A percentile compares a stretch with the other conserved stretches of the same genome.
Conservation (phyloP, 2,888 invertebrate genomes). For the Campopleginae sp. region DNA sequence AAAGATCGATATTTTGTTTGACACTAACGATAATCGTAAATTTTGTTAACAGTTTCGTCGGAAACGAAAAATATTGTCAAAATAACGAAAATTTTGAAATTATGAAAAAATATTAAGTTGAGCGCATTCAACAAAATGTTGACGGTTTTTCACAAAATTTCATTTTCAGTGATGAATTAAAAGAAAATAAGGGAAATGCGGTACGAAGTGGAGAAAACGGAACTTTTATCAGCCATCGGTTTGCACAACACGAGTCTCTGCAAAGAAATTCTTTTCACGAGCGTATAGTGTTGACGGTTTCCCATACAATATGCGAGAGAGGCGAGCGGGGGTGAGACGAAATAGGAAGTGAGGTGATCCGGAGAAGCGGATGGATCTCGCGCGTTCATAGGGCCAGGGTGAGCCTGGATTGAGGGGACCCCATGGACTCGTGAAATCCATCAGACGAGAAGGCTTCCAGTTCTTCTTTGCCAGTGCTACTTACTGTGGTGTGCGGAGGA, state of each 20-base stretch:
- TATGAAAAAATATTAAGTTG: too few relatives aligned
- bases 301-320: constrained; percentile 47
- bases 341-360: constrained; percentile 62
- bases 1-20: too few relatives aligned
- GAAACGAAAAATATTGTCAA: too few relatives aligned
- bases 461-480: constrained; percentile 79
- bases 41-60: too few relatives aligned
- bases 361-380: constrained; percentile 59
- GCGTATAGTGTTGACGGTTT: constrained; percentile 49
- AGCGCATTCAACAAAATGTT: too few relatives aligned
- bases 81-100: too few relatives aligned
- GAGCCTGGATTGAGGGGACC: constrained; percentile 81
- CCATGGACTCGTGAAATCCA: constrained; percentile 82
- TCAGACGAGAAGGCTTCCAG: constrained; percentile 78
- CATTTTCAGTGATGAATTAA: too few relatives aligned
- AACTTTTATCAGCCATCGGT: constrained; percentile 8
- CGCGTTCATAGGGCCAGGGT: constrained; percentile 69
- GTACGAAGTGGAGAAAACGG: background rate
- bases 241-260: constrained; percentile 23
- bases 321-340: constrained; percentile 54
- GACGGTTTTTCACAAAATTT: too few relatives aligned
- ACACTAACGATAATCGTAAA: too few relatives aligned
- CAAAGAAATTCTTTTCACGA: constrained; percentile 47
- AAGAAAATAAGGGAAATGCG: background rate
- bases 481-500: constrained; percentile 77